phyloP scores from a whole-genome alignment of 1,140 invertebrate genomes.

The Helicoverpa armigera region DNA sequence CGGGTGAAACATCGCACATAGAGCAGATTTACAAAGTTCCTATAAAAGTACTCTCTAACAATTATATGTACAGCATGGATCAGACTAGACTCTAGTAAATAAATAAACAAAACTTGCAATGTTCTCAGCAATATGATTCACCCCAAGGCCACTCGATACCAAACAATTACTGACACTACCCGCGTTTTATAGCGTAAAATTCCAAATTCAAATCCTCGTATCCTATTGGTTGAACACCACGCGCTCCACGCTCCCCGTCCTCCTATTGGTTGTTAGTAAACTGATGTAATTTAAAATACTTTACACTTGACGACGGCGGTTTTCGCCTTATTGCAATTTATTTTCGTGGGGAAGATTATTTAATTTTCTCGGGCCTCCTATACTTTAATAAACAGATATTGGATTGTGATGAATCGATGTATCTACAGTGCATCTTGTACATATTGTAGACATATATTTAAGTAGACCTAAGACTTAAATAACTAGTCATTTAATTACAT shows the following conservation, averaged over 20 bases:
- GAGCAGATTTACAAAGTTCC: too few species aligned
- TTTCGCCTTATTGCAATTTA: conserved; percentile 81
- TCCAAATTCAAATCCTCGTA: conserved; percentile 68
- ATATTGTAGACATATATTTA: too few species aligned
- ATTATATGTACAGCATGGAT: background rate
- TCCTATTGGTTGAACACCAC: conserved; percentile 65
- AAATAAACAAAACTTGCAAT: conserved; percentile 25
- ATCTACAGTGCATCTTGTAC: background rate
- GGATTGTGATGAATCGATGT: conserved; percentile 51
- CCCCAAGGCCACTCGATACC: conserved; percentile 58
- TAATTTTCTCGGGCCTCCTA: conserved; percentile 70
- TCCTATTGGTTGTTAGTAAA: conserved; percentile 74
- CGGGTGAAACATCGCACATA: too few species aligned
- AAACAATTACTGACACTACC: conserved; percentile 45
- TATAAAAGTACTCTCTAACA: too few species aligned
- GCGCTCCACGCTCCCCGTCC: conserved; percentile 28
- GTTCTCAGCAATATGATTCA: conserved; percentile 57
- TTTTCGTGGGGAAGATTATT: conserved; percentile 77
- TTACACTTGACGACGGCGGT: conserved; percentile 68
- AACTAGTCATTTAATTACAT: too few species aligned
- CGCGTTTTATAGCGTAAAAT: conserved; percentile 67
- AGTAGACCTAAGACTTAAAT: too few species aligned
- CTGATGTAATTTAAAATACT: conserved; percentile 82
- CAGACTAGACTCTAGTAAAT: background rate
- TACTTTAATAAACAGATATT: conserved; percentile 79